Evolutionary conservation across 2,888 invertebrate species (phyloP), one percentile per base, ranked within the genome.

Genomic region (Acanthacorydalis orientalis): DNA sequence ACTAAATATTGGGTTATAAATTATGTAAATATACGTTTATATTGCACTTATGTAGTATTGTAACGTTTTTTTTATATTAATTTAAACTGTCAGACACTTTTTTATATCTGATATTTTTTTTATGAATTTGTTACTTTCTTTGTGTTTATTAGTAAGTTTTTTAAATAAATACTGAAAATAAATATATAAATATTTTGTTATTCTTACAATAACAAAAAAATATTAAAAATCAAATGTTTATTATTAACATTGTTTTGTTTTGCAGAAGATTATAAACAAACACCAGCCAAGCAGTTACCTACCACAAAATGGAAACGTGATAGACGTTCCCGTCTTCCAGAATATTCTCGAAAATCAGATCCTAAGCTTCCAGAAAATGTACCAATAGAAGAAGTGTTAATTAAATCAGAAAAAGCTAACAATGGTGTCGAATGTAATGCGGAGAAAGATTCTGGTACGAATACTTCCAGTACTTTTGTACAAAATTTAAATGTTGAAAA

Each of bases 301-400:
- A 80, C 80, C 7, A 74, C 78, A 47, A 80, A 81, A 65, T 82
- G 82, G 82, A 74, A 81, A 51, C 72, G 81, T 45, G 82, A 83
- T 53, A 72, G 82, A 37, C 72, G 81, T 23, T 63, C 67, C 47
- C 61, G 64, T n/a, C 58, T 61, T 14, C 63, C 66, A 9, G 67
- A 67, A 52, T 67, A 67, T 51, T 59, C 63, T 15, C 57, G 66
- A 46, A 66, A 64, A 52, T 63, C 64, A 7, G 65, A 65, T 51
- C 62, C 63, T 15, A 65, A 64, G 55, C 55, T 63, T 50, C 58
- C 64, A 45, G 64, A 63, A 53, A 60, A 56, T 39, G 14, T 43
- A 7, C 46, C 54, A 44, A 53, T 55, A 31, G 52, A 55, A 46
- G 51, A 54, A 37, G 48, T 53, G 12, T 50, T 54, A 15, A 10